These are phyloP conservation scores for Pristis pectinata DNA, from an alignment of 2,797 vertebrate species.

Conservation along the genomic window DNA sequence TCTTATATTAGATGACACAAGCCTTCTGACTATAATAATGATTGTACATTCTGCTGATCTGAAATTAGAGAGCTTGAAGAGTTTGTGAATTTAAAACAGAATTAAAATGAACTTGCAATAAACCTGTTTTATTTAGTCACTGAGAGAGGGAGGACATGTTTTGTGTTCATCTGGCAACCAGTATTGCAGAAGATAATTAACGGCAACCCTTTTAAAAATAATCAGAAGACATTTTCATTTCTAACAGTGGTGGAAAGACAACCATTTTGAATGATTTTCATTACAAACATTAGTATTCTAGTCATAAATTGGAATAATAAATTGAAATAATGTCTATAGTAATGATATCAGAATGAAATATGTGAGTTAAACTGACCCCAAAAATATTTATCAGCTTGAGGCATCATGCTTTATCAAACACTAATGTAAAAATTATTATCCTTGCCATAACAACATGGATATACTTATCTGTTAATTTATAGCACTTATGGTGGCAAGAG, in stretches of 20 bases:
- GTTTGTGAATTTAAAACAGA: not conserved
- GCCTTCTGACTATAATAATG: not conserved
- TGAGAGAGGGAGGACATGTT: not conserved
- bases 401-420: constrained; percentile 41
- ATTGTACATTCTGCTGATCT: not conserved
- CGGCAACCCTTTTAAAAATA: not conserved
- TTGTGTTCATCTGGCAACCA: not conserved
- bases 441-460: constrained; percentile 45
- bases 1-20: constrained; percentile 10
- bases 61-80: not conserved
- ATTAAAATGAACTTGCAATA: constrained; percentile 16
- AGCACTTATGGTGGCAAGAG: constrained; percentile 44
- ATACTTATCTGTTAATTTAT: constrained; percentile 42
- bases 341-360: constrained; percentile 34
- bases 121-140: not conserved
- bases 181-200: constrained; percentile 3
- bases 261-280: constrained; percentile 17
- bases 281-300: constrained; percentile 24
- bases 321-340: constrained; percentile 28
- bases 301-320: constrained; percentile 30
- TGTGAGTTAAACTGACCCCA: constrained; percentile 33
- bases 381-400: constrained; percentile 47
- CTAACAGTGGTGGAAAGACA: not conserved
- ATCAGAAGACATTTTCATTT: constrained; percentile 1
- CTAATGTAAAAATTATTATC: constrained; percentile 45